Evolutionary conservation across 2,797 vertebrate species (phyloP).

Genomic region (Syncerus caffer): DNA sequence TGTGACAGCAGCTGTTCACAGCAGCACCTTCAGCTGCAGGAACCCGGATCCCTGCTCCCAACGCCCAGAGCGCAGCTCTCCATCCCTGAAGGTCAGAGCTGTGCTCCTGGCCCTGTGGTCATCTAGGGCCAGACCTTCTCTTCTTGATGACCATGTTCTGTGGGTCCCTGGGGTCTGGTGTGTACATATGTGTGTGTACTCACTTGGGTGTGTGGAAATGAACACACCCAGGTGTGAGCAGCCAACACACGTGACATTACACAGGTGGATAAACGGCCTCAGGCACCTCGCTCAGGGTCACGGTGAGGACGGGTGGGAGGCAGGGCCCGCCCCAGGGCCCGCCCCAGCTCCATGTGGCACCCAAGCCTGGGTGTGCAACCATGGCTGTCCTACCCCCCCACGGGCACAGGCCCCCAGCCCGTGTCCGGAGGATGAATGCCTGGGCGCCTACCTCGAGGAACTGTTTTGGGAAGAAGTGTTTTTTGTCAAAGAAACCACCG

Average conservation of each 20-base stretch:
- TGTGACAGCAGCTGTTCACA: background rate
- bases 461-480: background rate
- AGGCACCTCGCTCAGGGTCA: background rate
- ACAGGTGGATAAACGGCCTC: background rate
- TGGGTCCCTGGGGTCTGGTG: background rate
- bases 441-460: background rate
- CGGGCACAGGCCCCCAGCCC: background rate
- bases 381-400: no score
- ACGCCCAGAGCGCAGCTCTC: background rate
- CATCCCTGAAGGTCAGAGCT: background rate
- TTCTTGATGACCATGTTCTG: background rate
- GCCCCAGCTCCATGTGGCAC: background rate
- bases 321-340: no score
- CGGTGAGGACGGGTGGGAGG: background rate
- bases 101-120: background rate
- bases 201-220: background rate
- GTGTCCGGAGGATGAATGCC: background rate
- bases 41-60: fast-evolving
- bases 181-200: background rate
- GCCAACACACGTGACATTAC: background rate
- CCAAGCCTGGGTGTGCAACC: background rate
- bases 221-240: background rate
- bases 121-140: background rate
- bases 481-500: background rate
- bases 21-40: background rate